Evolutionary conservation across 2,888 invertebrate species (phyloP), one percentile per base, ranked within the genome.

Genomic region (Campopleginae sp.): DNA sequence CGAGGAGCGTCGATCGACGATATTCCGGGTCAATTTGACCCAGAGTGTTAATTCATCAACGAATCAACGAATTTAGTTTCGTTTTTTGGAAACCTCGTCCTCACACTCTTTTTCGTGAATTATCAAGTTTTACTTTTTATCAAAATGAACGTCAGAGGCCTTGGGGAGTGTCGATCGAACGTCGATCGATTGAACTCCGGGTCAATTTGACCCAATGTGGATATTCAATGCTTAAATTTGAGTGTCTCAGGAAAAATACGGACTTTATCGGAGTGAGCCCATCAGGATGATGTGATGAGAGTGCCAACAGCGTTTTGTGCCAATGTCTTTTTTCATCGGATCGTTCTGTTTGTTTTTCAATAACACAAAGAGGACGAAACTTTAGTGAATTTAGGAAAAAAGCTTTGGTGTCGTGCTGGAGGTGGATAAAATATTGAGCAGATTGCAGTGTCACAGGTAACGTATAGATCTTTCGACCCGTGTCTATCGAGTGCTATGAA

Each of bases 371-470:
- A 54, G 31, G 19, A 2, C 14, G 17, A 31, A 51, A 72, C 12
- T 65, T 65, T 65, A 65, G 48, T 19, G 70, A 71, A 51, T 71
- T 71, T 71, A 51, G 33, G 70, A 71, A 71, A 71, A 71, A 71
- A 48, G 31, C 31, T 46, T 27, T 48, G 23, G 76, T 65, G 76
- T 66, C 23, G 58, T 14, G 58, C 27, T 42, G 33, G 33, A 19
- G 31, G 31, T 65, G 48, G 76, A 44, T 76, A 48, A 76, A 76
- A 65, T 65, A 76, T 76, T 65, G 65, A 76, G 76, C 76, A 23
- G 33, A 76, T 76, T 65, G 76, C 48, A n/a, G 65, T 65, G 63
- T 65, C 65, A 51, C 76, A 5, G 76, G 0, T n/a, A 63, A 65
- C 38, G 38, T 38, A 51, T 38, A 65, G 42, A 54, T 66, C 38